A percentile compares a stretch with the other conserved stretches of the same genome.
phyloP scores from a whole-genome alignment of 2,113 vertebrate genomes.

The Quiscalus mexicanus region DNA sequence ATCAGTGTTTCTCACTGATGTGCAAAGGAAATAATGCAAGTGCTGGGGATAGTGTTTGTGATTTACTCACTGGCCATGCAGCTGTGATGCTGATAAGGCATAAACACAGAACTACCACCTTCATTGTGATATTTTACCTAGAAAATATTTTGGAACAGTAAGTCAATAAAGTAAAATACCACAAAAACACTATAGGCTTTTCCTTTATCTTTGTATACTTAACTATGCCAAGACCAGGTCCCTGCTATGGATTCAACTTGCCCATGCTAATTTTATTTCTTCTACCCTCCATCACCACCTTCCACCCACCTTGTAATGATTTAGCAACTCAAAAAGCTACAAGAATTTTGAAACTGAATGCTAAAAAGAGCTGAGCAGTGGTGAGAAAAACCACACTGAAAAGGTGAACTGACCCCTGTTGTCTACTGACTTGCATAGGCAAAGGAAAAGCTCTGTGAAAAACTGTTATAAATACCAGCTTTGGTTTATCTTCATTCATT shows the following conservation, averaged over 20 bases:
- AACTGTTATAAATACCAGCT: neutral
- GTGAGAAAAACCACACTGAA: neutral
- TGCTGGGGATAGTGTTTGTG: neutral
- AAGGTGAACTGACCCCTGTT: neutral
- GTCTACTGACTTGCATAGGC: neutral
- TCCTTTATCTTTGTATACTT: neutral
- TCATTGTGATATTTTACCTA: slow-evolving; percentile 71
- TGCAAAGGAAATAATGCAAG: neutral
- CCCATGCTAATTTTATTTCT: neutral
- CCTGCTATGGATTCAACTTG: neutral
- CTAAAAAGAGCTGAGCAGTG: neutral
- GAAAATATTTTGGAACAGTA: slow-evolving; percentile 34
- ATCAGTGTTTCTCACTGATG: neutral
- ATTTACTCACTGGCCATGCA: slow-evolving; percentile 76
- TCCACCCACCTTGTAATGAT: neutral
- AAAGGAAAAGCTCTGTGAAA: neutral
- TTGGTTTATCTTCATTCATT: neutral
- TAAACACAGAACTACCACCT: slow-evolving; percentile 63
- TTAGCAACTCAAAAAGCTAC: neutral
- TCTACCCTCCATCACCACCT: neutral
- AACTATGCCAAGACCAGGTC: neutral
- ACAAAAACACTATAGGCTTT: neutral
- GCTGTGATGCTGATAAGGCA: slow-evolving; percentile 70
- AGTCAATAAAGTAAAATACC: neutral
- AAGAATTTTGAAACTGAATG: neutral